These are phyloP conservation scores for Teleogryllus oceanicus DNA, from an alignment of 2,888 invertebrate species.

Conservation along the genomic window DNA sequence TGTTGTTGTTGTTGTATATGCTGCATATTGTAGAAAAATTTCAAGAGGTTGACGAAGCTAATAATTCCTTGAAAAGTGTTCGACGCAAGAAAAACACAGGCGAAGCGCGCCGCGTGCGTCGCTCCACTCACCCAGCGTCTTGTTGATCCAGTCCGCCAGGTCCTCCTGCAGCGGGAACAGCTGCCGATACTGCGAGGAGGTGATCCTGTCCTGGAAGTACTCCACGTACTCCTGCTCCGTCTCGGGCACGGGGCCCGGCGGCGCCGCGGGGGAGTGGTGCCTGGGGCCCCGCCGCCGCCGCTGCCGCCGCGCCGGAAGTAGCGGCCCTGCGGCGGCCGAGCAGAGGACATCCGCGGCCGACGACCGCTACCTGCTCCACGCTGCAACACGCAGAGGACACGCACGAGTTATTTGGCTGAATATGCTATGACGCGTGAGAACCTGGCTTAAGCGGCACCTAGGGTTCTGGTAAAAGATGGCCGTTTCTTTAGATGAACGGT, in stretches of 20 bases:
- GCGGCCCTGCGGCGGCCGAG: background rate
- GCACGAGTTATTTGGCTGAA: too few relatives aligned
- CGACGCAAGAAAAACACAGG: too few relatives aligned
- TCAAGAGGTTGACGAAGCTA: too few relatives aligned
- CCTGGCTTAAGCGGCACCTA: too few relatives aligned
- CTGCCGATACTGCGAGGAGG: constrained; percentile 73
- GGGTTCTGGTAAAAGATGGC: too few relatives aligned
- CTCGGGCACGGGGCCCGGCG: constrained; percentile 39
- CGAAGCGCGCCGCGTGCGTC: too few relatives aligned
- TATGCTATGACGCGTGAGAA: too few relatives aligned
- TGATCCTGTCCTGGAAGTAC: constrained; percentile 68
- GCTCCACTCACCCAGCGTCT: constrained; percentile 66
- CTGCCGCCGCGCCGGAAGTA: constrained; percentile 1
- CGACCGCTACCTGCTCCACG: background rate
- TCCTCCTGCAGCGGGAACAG: constrained; percentile 81
- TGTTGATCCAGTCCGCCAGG: constrained; percentile 83
- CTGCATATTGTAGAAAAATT: too few relatives aligned
- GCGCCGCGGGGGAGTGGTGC: constrained; percentile 45
- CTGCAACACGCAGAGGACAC: too few relatives aligned
- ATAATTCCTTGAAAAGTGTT: too few relatives aligned
- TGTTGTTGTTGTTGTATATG: too few relatives aligned
- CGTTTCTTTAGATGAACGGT: too few relatives aligned
- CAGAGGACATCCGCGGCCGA: background rate
- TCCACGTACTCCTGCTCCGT: constrained; percentile 59
- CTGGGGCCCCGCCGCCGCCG: background rate